Conservation (phyloP, 2,888 invertebrate species). For the Carpatolechia fugitivella region DNA sequence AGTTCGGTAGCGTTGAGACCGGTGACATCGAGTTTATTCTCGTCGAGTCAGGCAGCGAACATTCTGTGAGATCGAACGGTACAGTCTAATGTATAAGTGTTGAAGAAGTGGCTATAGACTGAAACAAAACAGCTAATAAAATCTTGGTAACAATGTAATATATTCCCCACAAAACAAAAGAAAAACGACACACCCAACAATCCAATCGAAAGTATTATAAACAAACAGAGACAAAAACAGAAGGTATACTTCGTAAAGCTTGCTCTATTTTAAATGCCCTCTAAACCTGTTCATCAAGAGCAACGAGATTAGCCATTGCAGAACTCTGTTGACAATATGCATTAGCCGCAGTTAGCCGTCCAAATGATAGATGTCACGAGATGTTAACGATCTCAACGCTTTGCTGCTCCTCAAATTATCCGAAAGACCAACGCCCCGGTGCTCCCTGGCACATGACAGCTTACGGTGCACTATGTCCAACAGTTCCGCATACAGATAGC, state of each 20-base stretch:
- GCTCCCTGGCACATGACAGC: conserved; percentile 68
- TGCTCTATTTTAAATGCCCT: background rate
- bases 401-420: conserved; percentile 73
- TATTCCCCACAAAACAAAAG: too few relatives aligned
- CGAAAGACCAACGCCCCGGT: conserved; percentile 70
- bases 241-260: too few relatives aligned
- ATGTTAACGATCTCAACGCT: conserved; percentile 76
- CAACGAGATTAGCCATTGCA: conserved; percentile 10
- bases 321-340: conserved; percentile 15
- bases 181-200: too few relatives aligned
- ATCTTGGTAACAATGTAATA: too few relatives aligned
- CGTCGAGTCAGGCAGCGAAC: too few relatives aligned
- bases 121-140: too few relatives aligned
- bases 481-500: conserved; percentile 57
- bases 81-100: too few relatives aligned
- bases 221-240: background rate
- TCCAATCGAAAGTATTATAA: background rate
- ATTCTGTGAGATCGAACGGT: too few relatives aligned
- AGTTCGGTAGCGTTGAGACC: too few relatives aligned
- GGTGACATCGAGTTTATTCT: too few relatives aligned
- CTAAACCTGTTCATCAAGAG: conserved; percentile 1
- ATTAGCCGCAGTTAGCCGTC: conserved; percentile 31
- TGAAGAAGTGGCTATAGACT: too few relatives aligned
- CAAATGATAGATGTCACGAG: conserved; percentile 60
- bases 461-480: conserved; percentile 66